Evolutionary conservation across 1,140 invertebrate species (phyloP).

Genomic region (Drosophila parvula): DNA sequence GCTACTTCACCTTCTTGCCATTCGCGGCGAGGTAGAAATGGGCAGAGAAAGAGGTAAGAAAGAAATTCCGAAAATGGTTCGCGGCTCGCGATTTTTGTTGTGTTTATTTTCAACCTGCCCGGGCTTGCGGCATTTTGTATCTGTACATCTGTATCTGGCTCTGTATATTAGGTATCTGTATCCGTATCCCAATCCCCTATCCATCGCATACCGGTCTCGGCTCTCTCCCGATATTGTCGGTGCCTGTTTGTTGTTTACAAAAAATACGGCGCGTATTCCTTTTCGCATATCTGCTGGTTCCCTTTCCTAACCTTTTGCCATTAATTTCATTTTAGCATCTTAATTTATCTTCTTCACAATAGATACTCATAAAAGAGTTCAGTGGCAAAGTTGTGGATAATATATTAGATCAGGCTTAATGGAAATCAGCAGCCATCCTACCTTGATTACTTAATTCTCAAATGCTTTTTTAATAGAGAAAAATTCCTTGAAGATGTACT

Average conservation of each 20-base stretch:
- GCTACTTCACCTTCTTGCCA: slow-evolving; percentile 32
- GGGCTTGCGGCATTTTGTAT: slow-evolving; percentile 74
- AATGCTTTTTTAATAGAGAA: too few relatives aligned
- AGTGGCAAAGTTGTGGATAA: not conserved
- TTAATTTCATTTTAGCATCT: slow-evolving; percentile 45
- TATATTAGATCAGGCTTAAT: not conserved
- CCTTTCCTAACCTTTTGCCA: not conserved
- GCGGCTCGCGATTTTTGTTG: slow-evolving; percentile 20
- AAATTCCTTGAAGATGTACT: too few relatives aligned
- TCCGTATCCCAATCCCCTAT: slow-evolving; percentile 14
- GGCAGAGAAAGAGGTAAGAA: slow-evolving; percentile 30
- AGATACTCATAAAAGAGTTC: not conserved
- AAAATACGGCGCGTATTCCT: slow-evolving; percentile 66
- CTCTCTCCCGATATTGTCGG: slow-evolving; percentile 41
- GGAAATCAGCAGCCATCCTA: not conserved
- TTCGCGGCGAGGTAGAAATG: slow-evolving; percentile 52
- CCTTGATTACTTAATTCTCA: not conserved
- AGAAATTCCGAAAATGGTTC: slow-evolving; percentile 67
- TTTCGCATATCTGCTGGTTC: slow-evolving; percentile 20
- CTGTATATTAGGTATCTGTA: slow-evolving; percentile 14
- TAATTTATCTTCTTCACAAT: slow-evolving; percentile 39
- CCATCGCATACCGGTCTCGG: slow-evolving; percentile 55
- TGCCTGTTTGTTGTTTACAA: slow-evolving; percentile 73
- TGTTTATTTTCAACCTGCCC: slow-evolving; percentile 60
- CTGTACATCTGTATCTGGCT: slow-evolving; percentile 44